phyloP scores from a whole-genome alignment of 2,797 vertebrate genomes.

The Muscicapa comitata region DNA sequence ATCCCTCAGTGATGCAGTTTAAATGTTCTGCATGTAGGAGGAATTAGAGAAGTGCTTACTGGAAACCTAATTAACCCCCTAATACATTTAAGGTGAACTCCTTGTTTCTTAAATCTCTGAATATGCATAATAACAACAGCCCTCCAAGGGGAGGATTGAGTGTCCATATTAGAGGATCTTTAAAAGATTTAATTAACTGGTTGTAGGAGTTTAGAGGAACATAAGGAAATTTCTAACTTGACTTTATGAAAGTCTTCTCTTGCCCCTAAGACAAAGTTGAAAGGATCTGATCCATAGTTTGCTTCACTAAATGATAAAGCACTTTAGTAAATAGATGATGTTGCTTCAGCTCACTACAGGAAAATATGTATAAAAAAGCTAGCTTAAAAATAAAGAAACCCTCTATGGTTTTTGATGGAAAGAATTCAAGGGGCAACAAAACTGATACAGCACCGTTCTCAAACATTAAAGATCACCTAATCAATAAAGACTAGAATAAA shows the following conservation, averaged over 20 bases:
- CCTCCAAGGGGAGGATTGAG: neutral
- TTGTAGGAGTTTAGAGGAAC: neutral
- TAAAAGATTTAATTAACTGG: slow-evolving; percentile 30
- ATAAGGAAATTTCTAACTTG: neutral
- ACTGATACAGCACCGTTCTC: neutral
- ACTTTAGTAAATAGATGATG: neutral
- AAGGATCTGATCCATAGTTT: neutral
- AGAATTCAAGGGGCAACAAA: neutral
- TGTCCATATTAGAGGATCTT: neutral
- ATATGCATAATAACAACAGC: slow-evolving; percentile 20
- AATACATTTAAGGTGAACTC: slow-evolving; percentile 36
- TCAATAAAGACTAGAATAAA: neutral
- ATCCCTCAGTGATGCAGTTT: neutral
- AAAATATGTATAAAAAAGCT: neutral
- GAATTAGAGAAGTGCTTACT: slow-evolving; percentile 43
- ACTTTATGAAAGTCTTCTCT: neutral
- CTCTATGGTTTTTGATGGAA: neutral
- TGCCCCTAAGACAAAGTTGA: neutral
- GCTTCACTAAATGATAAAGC: neutral
- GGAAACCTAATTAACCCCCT: slow-evolving; percentile 62
- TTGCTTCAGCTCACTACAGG: neutral
- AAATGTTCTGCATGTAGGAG: slow-evolving; percentile 35
- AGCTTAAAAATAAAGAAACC: neutral
- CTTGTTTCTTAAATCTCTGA: slow-evolving; percentile 8
- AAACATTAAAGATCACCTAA: neutral